Evolutionary conservation across 2,888 invertebrate genomes (phyloP).

Genomic region (Branchellion lobata): DNA sequence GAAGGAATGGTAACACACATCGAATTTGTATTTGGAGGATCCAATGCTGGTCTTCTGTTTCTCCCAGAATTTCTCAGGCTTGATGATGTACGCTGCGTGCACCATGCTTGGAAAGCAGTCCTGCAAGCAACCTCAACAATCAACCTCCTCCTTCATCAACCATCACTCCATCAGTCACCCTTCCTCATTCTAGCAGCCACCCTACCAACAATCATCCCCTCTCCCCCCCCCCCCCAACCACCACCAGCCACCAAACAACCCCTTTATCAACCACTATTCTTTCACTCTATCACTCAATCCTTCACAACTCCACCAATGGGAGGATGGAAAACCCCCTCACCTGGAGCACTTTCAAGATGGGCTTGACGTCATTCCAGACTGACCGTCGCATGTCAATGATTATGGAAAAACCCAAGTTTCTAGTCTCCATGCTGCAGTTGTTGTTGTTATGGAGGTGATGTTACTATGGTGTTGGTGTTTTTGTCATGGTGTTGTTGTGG

Average conservation of each 20-base stretch:
- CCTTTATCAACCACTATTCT: too few relatives aligned
- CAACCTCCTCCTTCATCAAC: too few relatives aligned
- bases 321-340: conserved; percentile 53
- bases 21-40: conserved; percentile 97
- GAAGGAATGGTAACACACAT: conserved; percentile 77
- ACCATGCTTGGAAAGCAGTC: conserved; percentile 87
- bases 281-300: too few relatives aligned
- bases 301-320: background rate
- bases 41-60: conserved; percentile 95
- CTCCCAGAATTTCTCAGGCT: conserved; percentile 99
- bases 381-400: conserved; percentile 92
- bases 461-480: too few relatives aligned
- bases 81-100: conserved; percentile 92
- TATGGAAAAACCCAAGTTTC: conserved; percentile 87
- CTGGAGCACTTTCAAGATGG: conserved; percentile 83
- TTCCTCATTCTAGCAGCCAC: too few relatives aligned
- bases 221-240: too few relatives aligned
- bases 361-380: conserved; percentile 94
- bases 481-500: too few relatives aligned
- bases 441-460: background rate
- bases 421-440: conserved; percentile 74
- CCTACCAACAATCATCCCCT: too few relatives aligned
- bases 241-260: too few relatives aligned
- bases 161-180: too few relatives aligned
- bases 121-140: conserved; percentile 68